A percentile compares a stretch with the other conserved stretches of the same genome.
Conservation (phyloP, 2,797 vertebrate species). For the Parauchenoglanis punctatus region DNA sequence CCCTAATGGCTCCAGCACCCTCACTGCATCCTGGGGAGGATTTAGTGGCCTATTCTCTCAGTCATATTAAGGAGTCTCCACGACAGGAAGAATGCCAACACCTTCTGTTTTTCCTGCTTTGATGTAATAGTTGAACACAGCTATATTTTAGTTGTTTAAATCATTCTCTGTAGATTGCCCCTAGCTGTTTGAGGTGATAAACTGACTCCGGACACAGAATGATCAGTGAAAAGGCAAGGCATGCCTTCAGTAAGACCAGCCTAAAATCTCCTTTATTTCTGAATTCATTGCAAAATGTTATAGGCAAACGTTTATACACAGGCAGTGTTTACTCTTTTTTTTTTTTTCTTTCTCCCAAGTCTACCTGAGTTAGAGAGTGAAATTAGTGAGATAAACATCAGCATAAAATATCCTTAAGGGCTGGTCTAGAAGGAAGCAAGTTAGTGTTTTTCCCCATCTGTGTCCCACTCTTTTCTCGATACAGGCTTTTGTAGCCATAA, state of each 20-base stretch:
- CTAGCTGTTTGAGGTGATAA: background rate
- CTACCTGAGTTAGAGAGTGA: slow-evolving; percentile 3
- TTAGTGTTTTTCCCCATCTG: background rate
- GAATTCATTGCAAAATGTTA: background rate
- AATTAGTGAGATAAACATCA: background rate
- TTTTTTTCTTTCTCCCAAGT: background rate
- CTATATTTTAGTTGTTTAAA: background rate
- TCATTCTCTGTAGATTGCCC: slow-evolving; percentile 1
- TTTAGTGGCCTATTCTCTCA: background rate
- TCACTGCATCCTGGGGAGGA: background rate
- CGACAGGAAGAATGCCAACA: background rate
- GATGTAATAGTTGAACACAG: background rate
- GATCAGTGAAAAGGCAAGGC: background rate
- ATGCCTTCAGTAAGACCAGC: background rate
- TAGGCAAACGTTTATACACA: background rate
- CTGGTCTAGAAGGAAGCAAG: background rate
- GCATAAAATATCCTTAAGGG: background rate
- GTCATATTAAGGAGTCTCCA: background rate
- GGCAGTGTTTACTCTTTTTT: background rate
- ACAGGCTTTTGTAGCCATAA: background rate
- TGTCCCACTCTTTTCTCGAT: background rate
- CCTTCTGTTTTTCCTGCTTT: background rate
- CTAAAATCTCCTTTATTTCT: background rate
- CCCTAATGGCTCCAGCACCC: background rate
- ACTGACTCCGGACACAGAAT: background rate